Percentiles rank a stretch among this genome's conserved stretches.
phyloP scores from a whole-genome alignment of 2,797 vertebrate species.

The Coregonus ussuriensis region DNA sequence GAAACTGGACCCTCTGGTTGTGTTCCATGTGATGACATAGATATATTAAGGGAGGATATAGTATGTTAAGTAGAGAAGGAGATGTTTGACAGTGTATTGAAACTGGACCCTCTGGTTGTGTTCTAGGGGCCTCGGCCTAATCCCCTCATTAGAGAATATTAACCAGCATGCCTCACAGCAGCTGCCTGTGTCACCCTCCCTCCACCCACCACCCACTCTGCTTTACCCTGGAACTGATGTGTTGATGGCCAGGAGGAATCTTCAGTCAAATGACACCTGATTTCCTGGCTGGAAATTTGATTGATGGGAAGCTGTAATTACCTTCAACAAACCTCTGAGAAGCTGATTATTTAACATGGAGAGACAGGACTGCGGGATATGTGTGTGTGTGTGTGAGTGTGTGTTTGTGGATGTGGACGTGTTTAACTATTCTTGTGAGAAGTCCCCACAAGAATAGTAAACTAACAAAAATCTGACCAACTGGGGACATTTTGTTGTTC shows the following conservation, averaged over 20 bases:
- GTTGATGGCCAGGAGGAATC: conserved; percentile 46
- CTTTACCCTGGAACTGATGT: conserved; percentile 57
- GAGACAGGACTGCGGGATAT: conserved; percentile 16
- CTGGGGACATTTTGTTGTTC: too few relatives aligned
- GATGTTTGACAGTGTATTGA: too few relatives aligned
- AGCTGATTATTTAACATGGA: conserved; percentile 50
- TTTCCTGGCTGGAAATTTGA: conserved; percentile 43
- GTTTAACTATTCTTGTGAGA: too few relatives aligned
- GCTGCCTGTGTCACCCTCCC: conserved; percentile 40
- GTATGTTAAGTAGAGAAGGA: too few relatives aligned
- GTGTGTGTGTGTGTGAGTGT: conserved; percentile 2
- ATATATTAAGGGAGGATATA: too few relatives aligned
- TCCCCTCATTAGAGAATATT: conserved; percentile 74
- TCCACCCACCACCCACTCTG: conserved; percentile 35
- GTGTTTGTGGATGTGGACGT: background rate
- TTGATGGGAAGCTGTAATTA: conserved; percentile 63
- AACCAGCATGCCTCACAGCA: conserved; percentile 65
- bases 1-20: background rate
- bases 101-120: background rate
- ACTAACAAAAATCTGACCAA: too few relatives aligned
- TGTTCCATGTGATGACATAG: background rate
- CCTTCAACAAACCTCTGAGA: conserved; percentile 53
- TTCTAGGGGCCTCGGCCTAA: conserved; percentile 25
- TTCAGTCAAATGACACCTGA: conserved; percentile 55
- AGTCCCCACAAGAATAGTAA: too few relatives aligned